Conservation (phyloP, 2,888 invertebrate genomes). For the Rhabditophanes sp. region DNA sequence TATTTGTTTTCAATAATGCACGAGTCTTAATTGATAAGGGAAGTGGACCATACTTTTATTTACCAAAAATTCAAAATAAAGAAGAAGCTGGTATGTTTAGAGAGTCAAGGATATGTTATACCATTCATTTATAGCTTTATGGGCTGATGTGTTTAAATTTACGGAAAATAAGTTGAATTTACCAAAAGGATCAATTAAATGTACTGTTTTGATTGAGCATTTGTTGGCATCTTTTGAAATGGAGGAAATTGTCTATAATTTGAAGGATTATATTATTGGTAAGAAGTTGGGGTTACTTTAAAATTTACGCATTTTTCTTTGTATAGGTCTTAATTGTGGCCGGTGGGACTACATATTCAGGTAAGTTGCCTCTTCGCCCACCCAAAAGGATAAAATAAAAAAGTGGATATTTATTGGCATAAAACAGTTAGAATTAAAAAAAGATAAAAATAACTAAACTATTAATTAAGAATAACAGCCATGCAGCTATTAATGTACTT, state of each 20-base stretch:
- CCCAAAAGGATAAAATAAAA: no score
- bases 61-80: slow-evolving; percentile 51
- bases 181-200: slow-evolving; percentile 56
- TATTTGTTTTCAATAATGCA: slow-evolving; percentile 57
- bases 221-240: slow-evolving; percentile 52
- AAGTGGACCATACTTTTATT: slow-evolving; percentile 52
- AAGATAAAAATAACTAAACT: no score
- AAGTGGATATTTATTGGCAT: no score
- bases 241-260: slow-evolving; percentile 56
- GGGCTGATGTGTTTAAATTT: slow-evolving; percentile 59
- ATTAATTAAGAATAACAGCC: no score
- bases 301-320: no score
- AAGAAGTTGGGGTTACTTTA: no score
- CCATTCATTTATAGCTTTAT: no score
- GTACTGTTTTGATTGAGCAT: slow-evolving; percentile 60
- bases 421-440: no score
- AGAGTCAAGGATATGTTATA: no score
- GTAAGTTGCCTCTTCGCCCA: slow-evolving; percentile 27
- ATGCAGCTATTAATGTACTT: no score
- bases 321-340: slow-evolving; percentile 59
- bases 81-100: slow-evolving; percentile 59
- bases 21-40: slow-evolving; percentile 50
- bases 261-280: slow-evolving; percentile 57
- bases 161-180: slow-evolving; percentile 51
- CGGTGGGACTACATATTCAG: slow-evolving; percentile 56